Evolutionary conservation across 2,888 invertebrate species (phyloP), one percentile per base, ranked within the genome.

Genomic region (Xanthia togata): DNA sequence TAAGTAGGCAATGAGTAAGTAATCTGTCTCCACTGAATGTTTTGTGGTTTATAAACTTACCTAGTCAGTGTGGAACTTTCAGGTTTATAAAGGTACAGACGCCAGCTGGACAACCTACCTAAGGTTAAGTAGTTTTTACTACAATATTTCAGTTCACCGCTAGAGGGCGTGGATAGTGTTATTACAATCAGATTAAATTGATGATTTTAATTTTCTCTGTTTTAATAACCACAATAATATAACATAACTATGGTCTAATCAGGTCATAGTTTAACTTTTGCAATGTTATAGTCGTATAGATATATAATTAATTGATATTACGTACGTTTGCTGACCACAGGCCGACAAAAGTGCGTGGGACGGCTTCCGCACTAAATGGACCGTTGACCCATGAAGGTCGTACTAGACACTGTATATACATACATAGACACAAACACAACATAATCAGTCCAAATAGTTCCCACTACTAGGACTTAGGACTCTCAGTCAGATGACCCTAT

Each of bases 311-410:
- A 50, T 26, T 69, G 35, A 44, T 50, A 50, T 50, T 50, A 26
- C 17, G 5, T 55, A 23, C 26, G 17, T 23, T 0, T 38, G 23
- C 11, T 38, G 17, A 74, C 57, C 55, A 53, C 60, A 60, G 23
- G n/a, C 50, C 20, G 53, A 72, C 57, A 64, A 17, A 3, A 8
- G 0, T 5, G 79, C 69, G 83, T 82, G 79, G 83, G 81, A 26
- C 17, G 78, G 55, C n/a, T 75, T 74, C 79, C 70, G 50, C 12
- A 55, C 75, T 64, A 75, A 71, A 62, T 83, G 44, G 53, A 79
- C 70, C 75, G 44, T 71, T 69, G 68, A 83, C 79, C 68, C 23
- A 8, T 62, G 71, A 82, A 83, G 82, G 82, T 53, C 75, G 60
- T 4, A 44, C n/a, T 41, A 26, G 8, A 5, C 31, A 17, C 38